These are phyloP conservation scores for Ellobius talpinus DNA, from an alignment of 2,113 vertebrate species.

Conservation along the genomic window DNA sequence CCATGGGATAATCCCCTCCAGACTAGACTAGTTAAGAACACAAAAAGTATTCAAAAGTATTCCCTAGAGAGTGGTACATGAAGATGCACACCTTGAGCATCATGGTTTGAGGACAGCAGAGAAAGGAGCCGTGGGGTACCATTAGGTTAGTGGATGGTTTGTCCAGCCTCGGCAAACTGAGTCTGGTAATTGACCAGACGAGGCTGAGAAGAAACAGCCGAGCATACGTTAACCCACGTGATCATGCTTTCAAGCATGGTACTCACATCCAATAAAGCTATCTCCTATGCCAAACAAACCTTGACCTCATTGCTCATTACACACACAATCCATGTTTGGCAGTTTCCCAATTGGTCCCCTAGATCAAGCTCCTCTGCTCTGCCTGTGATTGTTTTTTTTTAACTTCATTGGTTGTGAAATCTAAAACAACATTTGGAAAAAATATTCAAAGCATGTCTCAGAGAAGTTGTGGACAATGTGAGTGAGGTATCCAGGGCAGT, in stretches of 20 bases:
- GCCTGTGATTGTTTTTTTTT: conserved; percentile 29
- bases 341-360: conserved; percentile 8
- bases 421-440: conserved; percentile 39
- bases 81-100: conserved; percentile 73
- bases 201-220: conserved; percentile 73
- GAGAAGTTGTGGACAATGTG: not conserved
- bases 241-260: not conserved
- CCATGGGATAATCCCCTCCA: conserved; percentile 76
- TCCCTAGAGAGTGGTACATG: conserved; percentile 77
- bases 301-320: conserved; percentile 42
- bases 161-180: conserved; percentile 76
- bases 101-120: conserved; percentile 72
- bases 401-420: not conserved
- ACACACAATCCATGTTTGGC: conserved; percentile 23
- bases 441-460: not conserved
- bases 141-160: conserved; percentile 81
- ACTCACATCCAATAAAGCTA: not conserved
- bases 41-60: conserved; percentile 35
- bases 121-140: conserved; percentile 82
- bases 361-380: not conserved
- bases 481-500: not conserved
- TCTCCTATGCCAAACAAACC: not conserved
- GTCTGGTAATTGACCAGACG: conserved; percentile 81
- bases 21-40: conserved; percentile 73
- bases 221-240: conserved; percentile 46